Percentiles rank a stretch among this genome's conserved stretches.
Evolutionary conservation across 2,888 invertebrate genomes (phyloP).

Genomic region (Leptopilina myrica): DNA sequence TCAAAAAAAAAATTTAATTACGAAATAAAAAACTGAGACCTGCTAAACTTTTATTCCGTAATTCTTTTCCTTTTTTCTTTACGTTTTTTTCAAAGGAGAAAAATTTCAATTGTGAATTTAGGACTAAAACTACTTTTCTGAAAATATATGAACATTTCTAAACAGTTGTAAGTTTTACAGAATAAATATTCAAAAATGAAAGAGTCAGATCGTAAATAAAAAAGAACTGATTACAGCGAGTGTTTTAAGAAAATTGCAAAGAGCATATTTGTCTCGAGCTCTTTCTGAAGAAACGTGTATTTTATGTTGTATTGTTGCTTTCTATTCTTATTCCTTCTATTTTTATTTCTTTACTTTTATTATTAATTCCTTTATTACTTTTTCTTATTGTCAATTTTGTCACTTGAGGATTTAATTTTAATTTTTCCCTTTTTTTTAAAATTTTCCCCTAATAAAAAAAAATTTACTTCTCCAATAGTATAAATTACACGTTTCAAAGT

Average conservation of each 20-base stretch:
- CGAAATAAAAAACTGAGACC: not conserved
- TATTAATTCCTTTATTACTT: too few relatives aligned
- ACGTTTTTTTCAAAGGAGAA: too few relatives aligned
- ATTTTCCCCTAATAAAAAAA: not conserved
- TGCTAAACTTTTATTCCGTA: conserved; percentile 1
- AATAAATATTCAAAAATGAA: not conserved
- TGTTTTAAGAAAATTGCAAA: conserved; percentile 21
- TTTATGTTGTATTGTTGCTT: not conserved
- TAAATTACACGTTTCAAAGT: conserved; percentile 17
- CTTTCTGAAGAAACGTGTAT: conserved; percentile 17
- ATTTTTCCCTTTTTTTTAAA: not conserved
- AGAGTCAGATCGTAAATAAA: conserved; percentile 23
- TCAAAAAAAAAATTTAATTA: not conserved
- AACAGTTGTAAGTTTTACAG: too few relatives aligned
- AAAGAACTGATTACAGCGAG: conserved; percentile 23
- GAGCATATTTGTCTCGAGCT: not conserved
- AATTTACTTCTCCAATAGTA: not conserved
- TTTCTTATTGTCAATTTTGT: not conserved
- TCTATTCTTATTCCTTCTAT: not conserved
- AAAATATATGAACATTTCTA: too few relatives aligned
- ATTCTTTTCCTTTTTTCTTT: not conserved
- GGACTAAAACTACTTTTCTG: too few relatives aligned
- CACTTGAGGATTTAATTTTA: not conserved
- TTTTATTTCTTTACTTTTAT: too few relatives aligned
- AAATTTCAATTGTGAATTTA: too few relatives aligned